Evolutionary conservation across 2,113 vertebrate genomes (phyloP).

Genomic region (Neolamprologus hecqui): DNA sequence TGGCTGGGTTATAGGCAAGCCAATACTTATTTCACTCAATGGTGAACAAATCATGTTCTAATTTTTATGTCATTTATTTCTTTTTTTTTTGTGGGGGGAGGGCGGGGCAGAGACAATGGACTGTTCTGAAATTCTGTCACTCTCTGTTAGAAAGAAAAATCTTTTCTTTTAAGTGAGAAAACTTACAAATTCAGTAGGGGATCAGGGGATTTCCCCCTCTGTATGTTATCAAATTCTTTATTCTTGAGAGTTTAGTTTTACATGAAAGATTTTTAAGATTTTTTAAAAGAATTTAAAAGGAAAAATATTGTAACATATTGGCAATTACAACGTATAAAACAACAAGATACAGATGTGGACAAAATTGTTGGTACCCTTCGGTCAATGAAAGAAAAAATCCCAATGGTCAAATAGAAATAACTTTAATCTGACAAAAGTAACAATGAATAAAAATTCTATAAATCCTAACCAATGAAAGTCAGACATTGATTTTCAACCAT

Average conservation of each 20-base stretch:
- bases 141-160: not conserved
- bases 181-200: not conserved
- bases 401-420: not conserved
- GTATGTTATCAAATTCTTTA: not conserved
- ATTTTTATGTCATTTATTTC: not conserved
- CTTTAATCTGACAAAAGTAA: not conserved
- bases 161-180: not conserved
- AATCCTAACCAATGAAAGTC: not conserved
- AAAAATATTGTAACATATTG: not conserved
- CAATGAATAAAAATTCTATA: rapidly evolving
- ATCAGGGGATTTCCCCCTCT: not conserved
- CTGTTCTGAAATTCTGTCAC: not conserved
- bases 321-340: not conserved
- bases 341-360: rapidly evolving
- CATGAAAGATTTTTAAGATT: not conserved
- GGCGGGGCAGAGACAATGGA: not conserved
- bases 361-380: not conserved
- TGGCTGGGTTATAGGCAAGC: not conserved
- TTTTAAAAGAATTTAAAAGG: not conserved
- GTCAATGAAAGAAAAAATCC: not conserved
- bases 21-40: rapidly evolving
- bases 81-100: not conserved
- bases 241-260: not conserved
- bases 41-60: not conserved
- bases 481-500: rapidly evolving